Evolutionary conservation across 2,888 invertebrate genomes (phyloP), one percentile per base, ranked within the genome.

Genomic region (Taenaris catops): DNA sequence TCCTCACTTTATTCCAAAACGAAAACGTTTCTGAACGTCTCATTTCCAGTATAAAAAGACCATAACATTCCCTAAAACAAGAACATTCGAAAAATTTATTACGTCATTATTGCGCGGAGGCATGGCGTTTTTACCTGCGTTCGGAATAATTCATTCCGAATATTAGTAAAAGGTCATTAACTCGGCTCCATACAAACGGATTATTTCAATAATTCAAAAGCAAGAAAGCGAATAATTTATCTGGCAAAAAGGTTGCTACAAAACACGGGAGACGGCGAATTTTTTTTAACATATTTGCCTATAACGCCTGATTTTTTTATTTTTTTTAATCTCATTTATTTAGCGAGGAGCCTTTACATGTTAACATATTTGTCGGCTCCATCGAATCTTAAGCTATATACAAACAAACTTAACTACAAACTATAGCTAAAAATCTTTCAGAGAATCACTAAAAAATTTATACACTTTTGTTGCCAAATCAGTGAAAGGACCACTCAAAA

Each of bases 171-270:
- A 56, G 52, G 58, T 65, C 63, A 67, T 69, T 65, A 66, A 63
- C 64, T 62, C 49, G 51, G 56, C 63, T 55, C 59, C 62, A 54
- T 63, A 68, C 61, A 61, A 64, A 59, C 58, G 69, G 67, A 73
- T 74, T 71, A 74, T 76, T 74, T 70, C 68, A 69, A 73, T 72
- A 71, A 75, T 73, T 74, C 69, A 60, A 59, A 58, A 55, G 55
- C 51, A 59, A 64, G 49, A 67, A 67, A 64, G 62, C 62, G 61
- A 62, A 70, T 72, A 67, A 75, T 72, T 73, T 63, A 59, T 63
- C 59, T 57, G 44, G 38, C 26, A 46, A 28, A 27, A 23, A 16
- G 20, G 6, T 27, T 31, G 23, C 17, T 26, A 3, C 16, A 40
- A 34, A 21, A 23, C 17, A 32, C 24, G 8, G 27, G 40, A 8